phyloP scores from a whole-genome alignment of 1,140 invertebrate genomes.

The Luehdorfia chinensis region DNA sequence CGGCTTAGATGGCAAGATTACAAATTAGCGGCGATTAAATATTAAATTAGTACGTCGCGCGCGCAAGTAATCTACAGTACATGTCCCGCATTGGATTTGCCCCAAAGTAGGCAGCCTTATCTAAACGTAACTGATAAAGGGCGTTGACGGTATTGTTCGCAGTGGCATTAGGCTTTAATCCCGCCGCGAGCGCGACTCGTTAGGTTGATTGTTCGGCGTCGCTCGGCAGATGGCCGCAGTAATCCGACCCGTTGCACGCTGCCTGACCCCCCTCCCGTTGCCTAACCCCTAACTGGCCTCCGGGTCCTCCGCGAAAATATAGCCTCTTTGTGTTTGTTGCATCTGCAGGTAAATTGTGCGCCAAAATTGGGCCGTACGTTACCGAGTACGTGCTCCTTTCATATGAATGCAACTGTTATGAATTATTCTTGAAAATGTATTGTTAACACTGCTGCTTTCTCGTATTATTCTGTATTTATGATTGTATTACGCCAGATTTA shows the following conservation, averaged over 20 bases:
- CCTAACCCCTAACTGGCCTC: too few relatives aligned
- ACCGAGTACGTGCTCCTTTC: slow-evolving; percentile 53
- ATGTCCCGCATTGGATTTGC: too few relatives aligned
- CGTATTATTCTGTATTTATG: slow-evolving; percentile 49
- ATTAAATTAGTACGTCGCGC: too few relatives aligned
- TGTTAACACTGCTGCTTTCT: slow-evolving; percentile 61
- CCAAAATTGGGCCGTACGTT: slow-evolving; percentile 69
- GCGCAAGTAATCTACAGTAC: too few relatives aligned
- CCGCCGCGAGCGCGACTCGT: slow-evolving; percentile 66
- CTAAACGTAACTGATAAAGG: slow-evolving; percentile 66
- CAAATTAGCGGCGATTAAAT: too few relatives aligned
- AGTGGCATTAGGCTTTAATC: slow-evolving; percentile 70
- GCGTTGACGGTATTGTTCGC: slow-evolving; percentile 65
- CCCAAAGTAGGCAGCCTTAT: neutral
- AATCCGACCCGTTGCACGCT: slow-evolving; percentile 59
- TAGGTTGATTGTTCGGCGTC: slow-evolving; percentile 69
- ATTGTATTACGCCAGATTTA: slow-evolving; percentile 24
- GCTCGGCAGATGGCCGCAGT: slow-evolving; percentile 65
- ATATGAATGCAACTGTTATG: slow-evolving; percentile 62
- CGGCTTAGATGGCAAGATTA: too few relatives aligned
- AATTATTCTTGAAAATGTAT: slow-evolving; percentile 70
- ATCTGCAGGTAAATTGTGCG: slow-evolving; percentile 74
- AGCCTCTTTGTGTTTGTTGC: slow-evolving; percentile 74
- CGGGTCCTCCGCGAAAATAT: slow-evolving; percentile 46
- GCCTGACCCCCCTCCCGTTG: slow-evolving; percentile 21